Evolutionary conservation across 2,888 invertebrate species (phyloP), one percentile per base, ranked within the genome.

Genomic region (Agrochola litura): DNA sequence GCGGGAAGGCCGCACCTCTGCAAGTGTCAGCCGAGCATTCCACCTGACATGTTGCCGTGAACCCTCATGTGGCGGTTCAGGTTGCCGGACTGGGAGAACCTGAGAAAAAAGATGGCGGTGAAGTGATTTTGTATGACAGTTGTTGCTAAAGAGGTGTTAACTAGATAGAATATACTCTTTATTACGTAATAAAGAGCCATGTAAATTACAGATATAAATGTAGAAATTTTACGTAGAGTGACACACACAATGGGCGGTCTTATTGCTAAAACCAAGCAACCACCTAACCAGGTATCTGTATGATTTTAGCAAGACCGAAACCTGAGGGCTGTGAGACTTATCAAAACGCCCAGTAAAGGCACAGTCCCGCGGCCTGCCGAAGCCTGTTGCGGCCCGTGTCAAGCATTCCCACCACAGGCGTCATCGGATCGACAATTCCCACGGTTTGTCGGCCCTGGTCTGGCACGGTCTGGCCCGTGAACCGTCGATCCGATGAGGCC

Each of bases 1-100:
- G 93, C 91, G 67, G 93, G 86, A 10, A 92, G 78, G 86, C 93
- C 93, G 92, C 93, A 93, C 64, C 89, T 91, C 87, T 91, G 93
- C 90, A 94, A 91, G 85, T 97, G 97, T 97, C 97, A 97, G 96
- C 97, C 97, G 88, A 97, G 95, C 92, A 97, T 95, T 63, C 97
- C 96, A 73, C 94, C 93, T 6, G 96, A 95, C 92, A 97, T 97
- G 89, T 97, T 97, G 56, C 98, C 98, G 93, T 99, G 99, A 6
- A 99, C 99, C 89, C 99, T 97, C 99, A 99, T 99, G 95, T 99
- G 99, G 90, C 99, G 98, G 96, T 99, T 99, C 82, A 99, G 97
- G 95, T 99, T 99, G 78, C 99, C 99, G 63, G 99, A 99, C 94
- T 99, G 99, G 10, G 99, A 99, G 95, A 99, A 99, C 92, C 97